phyloP scores from a whole-genome alignment of 2,113 vertebrate species.

The Aramus guarauna region DNA sequence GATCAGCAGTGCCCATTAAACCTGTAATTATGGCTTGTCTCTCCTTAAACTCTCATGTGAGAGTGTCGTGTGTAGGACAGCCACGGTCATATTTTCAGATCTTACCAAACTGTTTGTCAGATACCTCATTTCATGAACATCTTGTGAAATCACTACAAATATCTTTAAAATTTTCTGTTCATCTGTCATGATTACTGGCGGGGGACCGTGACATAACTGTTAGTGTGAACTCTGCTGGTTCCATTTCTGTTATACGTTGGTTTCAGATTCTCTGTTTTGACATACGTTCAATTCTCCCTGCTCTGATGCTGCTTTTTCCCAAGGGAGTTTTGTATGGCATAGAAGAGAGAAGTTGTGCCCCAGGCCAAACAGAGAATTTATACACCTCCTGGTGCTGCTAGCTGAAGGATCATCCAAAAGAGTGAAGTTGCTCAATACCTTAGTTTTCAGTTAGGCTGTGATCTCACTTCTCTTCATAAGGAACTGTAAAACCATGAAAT shows the following conservation, averaged over 20 bases:
- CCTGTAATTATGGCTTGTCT: rapidly evolving
- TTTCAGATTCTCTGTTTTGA: background rate
- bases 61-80: too few relatives aligned
- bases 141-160: background rate
- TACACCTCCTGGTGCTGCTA: background rate
- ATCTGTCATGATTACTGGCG: background rate
- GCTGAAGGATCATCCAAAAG: background rate
- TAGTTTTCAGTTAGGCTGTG: background rate
- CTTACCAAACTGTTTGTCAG: background rate
- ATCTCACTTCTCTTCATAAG: background rate
- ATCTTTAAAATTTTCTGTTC: background rate
- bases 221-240: background rate
- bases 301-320: background rate
- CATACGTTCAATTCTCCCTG: background rate
- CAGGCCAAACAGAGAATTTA: background rate
- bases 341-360: background rate
- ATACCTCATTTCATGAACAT: background rate
- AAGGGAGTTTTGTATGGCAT: background rate
- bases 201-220: rapidly evolving
- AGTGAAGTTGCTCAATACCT: background rate
- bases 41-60: background rate
- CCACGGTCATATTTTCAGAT: background rate
- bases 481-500: background rate
- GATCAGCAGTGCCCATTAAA: background rate
- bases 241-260: rapidly evolving